Conservation (phyloP, 1,140 invertebrate species). For the Bombus picipes region DNA sequence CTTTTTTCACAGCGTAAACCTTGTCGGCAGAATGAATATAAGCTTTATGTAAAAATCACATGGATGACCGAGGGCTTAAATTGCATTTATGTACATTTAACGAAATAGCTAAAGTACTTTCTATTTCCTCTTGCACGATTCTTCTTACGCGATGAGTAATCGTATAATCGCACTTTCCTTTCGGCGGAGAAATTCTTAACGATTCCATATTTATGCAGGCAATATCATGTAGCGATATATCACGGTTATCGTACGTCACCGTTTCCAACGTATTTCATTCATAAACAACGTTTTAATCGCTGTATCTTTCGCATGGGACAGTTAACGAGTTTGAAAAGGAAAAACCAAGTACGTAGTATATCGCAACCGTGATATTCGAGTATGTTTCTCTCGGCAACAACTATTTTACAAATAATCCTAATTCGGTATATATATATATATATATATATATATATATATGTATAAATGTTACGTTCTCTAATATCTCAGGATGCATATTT, state of each 20-base stretch:
- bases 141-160: neutral
- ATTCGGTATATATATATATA: too few species aligned
- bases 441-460: too few species aligned
- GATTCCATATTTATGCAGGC: neutral
- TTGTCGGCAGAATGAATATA: neutral
- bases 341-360: neutral
- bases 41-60: neutral
- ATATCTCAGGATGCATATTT: neutral
- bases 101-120: neutral
- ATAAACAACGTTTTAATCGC: neutral
- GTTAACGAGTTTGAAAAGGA: neutral
- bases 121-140: neutral
- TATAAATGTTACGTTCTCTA: neutral
- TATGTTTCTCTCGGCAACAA: too few species aligned
- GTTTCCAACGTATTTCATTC: neutral
- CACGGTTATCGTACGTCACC: neutral
- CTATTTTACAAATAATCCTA: neutral
- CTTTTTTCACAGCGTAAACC: neutral
- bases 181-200: neutral
- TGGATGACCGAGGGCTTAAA: neutral
- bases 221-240: neutral
- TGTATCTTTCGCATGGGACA: too few species aligned
- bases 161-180: conserved; percentile 20
- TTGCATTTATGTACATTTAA: neutral
- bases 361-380: neutral